phyloP scores from a whole-genome alignment of 2,888 invertebrate species.

The Eupithecia tripunctaria region DNA sequence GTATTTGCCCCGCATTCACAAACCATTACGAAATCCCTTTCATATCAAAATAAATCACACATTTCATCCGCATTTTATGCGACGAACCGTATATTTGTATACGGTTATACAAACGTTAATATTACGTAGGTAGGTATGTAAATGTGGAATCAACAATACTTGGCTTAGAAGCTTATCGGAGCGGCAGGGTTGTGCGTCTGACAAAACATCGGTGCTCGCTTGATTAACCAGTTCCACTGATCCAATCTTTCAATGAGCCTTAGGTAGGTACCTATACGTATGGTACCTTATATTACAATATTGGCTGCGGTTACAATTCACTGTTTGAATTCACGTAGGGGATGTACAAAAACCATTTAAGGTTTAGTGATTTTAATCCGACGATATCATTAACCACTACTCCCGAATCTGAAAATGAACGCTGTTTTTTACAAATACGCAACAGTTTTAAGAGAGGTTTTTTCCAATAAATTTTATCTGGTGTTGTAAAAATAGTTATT shows the following conservation, averaged over 20 bases:
- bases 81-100: constrained; percentile 19
- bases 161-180: constrained; percentile 53
- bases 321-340: not conserved
- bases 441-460: not conserved
- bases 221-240: constrained; percentile 64
- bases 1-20: constrained; percentile 19
- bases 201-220: constrained; percentile 65
- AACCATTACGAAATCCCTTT: constrained; percentile 24
- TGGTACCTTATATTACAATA: not conserved
- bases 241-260: constrained; percentile 59
- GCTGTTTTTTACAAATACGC: constrained; percentile 1
- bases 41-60: constrained; percentile 33
- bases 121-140: constrained; percentile 29
- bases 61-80: constrained; percentile 28
- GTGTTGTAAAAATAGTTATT: not conserved
- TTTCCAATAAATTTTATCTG: not conserved
- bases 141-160: constrained; percentile 37
- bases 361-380: not conserved
- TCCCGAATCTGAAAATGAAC: constrained; percentile 1
- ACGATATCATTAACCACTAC: not conserved
- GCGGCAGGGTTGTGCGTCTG: constrained; percentile 55
- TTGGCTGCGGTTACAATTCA: not conserved
- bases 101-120: constrained; percentile 13
- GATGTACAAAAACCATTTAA: not conserved
- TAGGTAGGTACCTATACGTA: not conserved